phyloP scores from a whole-genome alignment of 2,113 vertebrate species.

The Hippocampus guttulatus region DNA sequence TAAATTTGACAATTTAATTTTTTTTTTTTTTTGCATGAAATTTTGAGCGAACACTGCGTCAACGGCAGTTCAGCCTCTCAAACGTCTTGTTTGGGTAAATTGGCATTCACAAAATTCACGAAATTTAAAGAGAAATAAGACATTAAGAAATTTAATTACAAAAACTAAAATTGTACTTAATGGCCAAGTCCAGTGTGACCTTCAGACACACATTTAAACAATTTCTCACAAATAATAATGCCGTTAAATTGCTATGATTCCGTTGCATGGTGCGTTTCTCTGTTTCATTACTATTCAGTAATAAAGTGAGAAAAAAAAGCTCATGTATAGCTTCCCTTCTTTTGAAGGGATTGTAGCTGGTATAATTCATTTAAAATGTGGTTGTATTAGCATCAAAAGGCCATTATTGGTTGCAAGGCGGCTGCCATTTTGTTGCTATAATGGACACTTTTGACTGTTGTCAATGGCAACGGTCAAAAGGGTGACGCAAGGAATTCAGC shows the following conservation, averaged over 20 bases:
- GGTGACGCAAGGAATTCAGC: neutral
- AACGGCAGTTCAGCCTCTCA: neutral
- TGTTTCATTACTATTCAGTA: neutral
- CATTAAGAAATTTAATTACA: neutral
- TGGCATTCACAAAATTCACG: neutral
- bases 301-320: neutral
- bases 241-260: neutral
- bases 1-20: constrained; percentile 17
- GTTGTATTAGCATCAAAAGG: neutral
- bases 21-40: constrained; percentile 31
- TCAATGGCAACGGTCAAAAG: neutral
- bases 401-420: neutral
- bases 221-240: neutral
- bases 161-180: neutral
- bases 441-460: neutral
- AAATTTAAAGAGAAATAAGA: neutral
- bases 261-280: constrained; percentile 4
- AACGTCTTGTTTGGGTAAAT: neutral
- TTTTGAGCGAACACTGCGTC: neutral
- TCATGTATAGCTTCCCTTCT: neutral
- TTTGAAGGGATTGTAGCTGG: neutral
- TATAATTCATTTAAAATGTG: neutral
- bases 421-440: neutral
- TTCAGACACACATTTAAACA: neutral
- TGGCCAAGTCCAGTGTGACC: neutral